Percentiles rank a stretch among this genome's conserved stretches.
These are phyloP conservation scores for Vulpes lagopus DNA, from an alignment of 2,113 vertebrate genomes.

Conservation along the genomic window DNA sequence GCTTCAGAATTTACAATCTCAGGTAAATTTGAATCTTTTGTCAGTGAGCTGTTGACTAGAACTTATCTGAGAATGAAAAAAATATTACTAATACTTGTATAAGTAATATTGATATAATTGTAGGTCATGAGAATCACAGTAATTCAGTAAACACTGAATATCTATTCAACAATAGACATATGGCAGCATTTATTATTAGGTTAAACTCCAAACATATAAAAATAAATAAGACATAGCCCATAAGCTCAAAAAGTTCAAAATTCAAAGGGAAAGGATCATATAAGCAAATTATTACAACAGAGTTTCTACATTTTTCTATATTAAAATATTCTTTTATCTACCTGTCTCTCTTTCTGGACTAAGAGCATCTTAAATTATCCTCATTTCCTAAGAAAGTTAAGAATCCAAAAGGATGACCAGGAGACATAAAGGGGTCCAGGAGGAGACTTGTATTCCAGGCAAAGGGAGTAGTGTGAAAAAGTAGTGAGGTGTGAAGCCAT, in stretches of 20 bases:
- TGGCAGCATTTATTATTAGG: background rate
- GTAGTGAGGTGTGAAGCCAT: rapidly evolving
- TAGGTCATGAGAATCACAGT: background rate
- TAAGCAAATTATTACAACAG: background rate
- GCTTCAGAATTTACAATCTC: slow-evolving; percentile 53
- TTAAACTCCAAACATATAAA: background rate
- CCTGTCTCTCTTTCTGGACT: background rate
- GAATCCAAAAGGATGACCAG: background rate
- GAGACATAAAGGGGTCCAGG: background rate
- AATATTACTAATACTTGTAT: background rate
- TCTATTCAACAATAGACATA: background rate
- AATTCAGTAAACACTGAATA: background rate
- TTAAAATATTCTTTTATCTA: background rate
- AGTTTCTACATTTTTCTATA: background rate
- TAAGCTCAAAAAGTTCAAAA: background rate
- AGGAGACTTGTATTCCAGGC: background rate
- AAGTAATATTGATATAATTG: background rate
- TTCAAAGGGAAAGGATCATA: background rate
- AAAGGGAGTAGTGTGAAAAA: background rate
- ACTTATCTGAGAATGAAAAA: background rate
- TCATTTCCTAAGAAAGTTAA: background rate
- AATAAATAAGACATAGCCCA: background rate
- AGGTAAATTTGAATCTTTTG: slow-evolving; percentile 29
- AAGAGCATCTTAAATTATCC: background rate
- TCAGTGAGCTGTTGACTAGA: background rate